These are phyloP conservation scores for Helostoma temminkii DNA, from an alignment of 2,797 vertebrate species.

Conservation along the genomic window DNA sequence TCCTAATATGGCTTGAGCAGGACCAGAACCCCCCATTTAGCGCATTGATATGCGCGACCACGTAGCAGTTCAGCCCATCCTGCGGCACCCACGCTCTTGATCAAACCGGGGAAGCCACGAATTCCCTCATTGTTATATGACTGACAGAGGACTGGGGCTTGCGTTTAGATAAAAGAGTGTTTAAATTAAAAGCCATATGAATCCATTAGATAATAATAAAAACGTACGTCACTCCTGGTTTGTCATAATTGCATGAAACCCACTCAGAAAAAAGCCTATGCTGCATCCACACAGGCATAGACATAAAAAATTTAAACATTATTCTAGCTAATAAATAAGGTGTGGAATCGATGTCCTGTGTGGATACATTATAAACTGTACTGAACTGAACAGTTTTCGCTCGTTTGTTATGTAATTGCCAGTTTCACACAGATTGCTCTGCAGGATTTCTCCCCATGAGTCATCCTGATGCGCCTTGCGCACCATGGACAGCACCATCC, in stretches of 20 bases:
- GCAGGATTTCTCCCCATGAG: slow-evolving; percentile 46
- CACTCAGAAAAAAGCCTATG: too few species aligned
- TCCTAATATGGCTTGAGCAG: slow-evolving; percentile 80
- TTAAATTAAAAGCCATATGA: not conserved
- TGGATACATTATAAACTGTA: too few species aligned
- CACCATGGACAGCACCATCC: slow-evolving; percentile 80
- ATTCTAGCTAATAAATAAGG: too few species aligned
- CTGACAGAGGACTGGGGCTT: slow-evolving; percentile 14
- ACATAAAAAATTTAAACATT: not conserved
- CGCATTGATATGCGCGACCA: slow-evolving; percentile 64
- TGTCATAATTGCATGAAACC: not conserved
- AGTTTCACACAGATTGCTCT: slow-evolving; percentile 7
- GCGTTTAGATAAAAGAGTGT: not conserved
- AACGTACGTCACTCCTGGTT: not conserved
- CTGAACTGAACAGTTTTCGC: not conserved
- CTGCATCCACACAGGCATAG: not conserved
- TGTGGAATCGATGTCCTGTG: too few species aligned
- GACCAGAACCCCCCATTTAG: slow-evolving; percentile 56
- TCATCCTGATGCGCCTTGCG: slow-evolving; percentile 79
- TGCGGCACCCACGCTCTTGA: slow-evolving; percentile 68
- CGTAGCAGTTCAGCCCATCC: slow-evolving; percentile 49
- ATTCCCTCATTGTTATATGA: slow-evolving; percentile 51
- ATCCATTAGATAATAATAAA: not conserved
- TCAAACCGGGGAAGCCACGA: slow-evolving; percentile 72
- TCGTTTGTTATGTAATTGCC: not conserved